Percentiles rank a stretch among this genome's conserved stretches.
Conservation (phyloP, 2,113 vertebrate genomes). For the Trematomus loennbergii region DNA sequence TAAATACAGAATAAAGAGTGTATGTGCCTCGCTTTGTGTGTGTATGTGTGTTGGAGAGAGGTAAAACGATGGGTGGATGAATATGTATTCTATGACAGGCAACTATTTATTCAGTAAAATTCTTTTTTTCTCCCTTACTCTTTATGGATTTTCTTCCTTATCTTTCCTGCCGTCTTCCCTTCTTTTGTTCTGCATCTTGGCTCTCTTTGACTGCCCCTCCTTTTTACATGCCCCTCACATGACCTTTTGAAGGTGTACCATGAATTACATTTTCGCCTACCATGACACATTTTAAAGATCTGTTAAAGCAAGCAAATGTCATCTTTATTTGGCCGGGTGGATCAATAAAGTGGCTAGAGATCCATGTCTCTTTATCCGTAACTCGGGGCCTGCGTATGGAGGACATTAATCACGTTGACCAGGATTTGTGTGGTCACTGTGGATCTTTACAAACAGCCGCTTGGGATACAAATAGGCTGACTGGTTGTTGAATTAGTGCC, state of each 20-base stretch:
- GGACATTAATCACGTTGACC: conserved; percentile 75
- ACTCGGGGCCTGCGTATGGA: conserved; percentile 49
- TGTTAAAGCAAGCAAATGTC: conserved; percentile 80
- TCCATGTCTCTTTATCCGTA: conserved; percentile 72
- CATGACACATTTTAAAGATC: conserved; percentile 78
- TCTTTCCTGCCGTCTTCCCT: background rate
- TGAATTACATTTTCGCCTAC: conserved; percentile 71
- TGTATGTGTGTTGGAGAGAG: conserved; percentile 2
- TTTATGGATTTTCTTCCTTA: background rate
- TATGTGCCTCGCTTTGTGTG: background rate
- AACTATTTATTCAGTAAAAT: background rate
- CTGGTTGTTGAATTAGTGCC: conserved; percentile 81
- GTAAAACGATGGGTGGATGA: conserved; percentile 8
- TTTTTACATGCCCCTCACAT: conserved; percentile 4
- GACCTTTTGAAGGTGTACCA: conserved; percentile 56
- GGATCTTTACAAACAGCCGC: conserved; percentile 78
- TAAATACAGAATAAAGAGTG: conserved; percentile 61
- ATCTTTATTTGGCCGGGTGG: conserved; percentile 77
- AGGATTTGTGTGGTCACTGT: conserved; percentile 74
- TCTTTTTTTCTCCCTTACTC: background rate
- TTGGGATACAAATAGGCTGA: conserved; percentile 78
- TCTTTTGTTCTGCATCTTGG: too few species aligned
- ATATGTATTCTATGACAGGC: background rate
- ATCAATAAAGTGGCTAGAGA: conserved; percentile 83
- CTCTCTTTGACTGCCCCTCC: background rate